phyloP scores from a whole-genome alignment of 2,797 vertebrate genomes.

The Micrastur ruficollis region DNA sequence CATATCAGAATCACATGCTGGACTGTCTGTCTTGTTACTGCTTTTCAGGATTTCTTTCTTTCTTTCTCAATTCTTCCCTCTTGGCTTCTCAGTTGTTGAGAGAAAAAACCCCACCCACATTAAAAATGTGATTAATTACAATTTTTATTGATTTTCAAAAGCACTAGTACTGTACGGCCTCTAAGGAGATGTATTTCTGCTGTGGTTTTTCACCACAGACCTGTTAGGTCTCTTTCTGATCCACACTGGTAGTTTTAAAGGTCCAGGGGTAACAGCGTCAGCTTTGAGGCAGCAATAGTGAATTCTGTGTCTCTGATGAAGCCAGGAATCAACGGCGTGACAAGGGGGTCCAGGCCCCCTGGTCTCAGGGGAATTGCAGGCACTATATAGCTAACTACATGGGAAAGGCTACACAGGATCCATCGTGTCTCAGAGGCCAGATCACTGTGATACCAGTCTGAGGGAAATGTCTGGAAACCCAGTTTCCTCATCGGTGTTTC shows the following conservation, averaged over 20 bases:
- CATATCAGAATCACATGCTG: rapidly evolving
- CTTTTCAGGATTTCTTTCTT: neutral
- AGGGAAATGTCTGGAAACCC: neutral
- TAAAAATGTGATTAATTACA: neutral
- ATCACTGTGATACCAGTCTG: neutral
- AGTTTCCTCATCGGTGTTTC: neutral
- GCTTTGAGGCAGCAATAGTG: neutral
- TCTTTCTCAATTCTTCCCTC: neutral
- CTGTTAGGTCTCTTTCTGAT: neutral
- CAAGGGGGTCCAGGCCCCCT: neutral
- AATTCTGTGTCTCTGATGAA: neutral
- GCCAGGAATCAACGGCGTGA: neutral
- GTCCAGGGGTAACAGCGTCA: neutral
- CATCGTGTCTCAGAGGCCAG: neutral
- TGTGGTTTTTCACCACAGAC: neutral
- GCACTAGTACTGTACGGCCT: neutral
- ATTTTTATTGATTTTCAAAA: neutral
- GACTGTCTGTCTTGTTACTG: neutral
- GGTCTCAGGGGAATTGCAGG: neutral
- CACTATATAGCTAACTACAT: neutral
- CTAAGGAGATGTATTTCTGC: neutral
- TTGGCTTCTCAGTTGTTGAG: neutral
- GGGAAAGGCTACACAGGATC: neutral
- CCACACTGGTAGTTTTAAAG: neutral
- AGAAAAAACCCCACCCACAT: neutral